Evolutionary conservation across 1,140 invertebrate species (phyloP).

Genomic region (Panulirus ornatus): DNA sequence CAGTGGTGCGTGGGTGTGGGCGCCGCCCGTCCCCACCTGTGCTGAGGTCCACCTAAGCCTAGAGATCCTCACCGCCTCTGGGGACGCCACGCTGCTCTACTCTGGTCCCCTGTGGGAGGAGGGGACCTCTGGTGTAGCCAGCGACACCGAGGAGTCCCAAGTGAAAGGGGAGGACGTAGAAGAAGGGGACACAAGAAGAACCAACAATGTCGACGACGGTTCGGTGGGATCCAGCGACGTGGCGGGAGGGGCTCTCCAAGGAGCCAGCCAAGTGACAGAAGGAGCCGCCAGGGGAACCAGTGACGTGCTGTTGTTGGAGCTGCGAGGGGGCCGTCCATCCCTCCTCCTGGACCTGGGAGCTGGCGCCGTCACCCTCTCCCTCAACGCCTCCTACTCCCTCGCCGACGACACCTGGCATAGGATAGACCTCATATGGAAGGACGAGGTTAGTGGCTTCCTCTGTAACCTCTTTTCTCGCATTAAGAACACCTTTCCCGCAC

Average conservation of each 20-base stretch:
- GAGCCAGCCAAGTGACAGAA: conserved; percentile 15
- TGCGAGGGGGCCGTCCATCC: conserved; percentile 36
- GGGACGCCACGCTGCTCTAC: conserved; percentile 36
- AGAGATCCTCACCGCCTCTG: conserved; percentile 30
- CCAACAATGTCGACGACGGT: too few species aligned
- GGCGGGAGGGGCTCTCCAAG: conserved; percentile 28
- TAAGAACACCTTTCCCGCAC: too few species aligned
- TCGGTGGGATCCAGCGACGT: too few species aligned
- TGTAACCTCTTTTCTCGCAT: too few species aligned
- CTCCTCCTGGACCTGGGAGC: conserved; percentile 60
- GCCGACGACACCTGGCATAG: conserved; percentile 56
- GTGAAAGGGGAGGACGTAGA: too few species aligned
- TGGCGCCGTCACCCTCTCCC: conserved; percentile 32
- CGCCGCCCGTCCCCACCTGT: conserved; percentile 47
- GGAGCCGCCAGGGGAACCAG: neutral
- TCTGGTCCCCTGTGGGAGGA: conserved; percentile 10
- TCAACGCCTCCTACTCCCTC: conserved; percentile 45
- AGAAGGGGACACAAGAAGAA: too few species aligned
- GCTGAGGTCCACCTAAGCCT: conserved; percentile 56
- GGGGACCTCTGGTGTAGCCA: too few species aligned
- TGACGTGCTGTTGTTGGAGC: conserved; percentile 45
- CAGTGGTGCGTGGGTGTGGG: conserved; percentile 42
- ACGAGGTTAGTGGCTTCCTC: conserved; percentile 47
- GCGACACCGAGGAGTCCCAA: too few species aligned
- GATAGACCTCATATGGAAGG: conserved; percentile 60